phyloP scores from a whole-genome alignment of 92 coral and sea anemone genomes.

The Epizoanthus scotinus region DNA sequence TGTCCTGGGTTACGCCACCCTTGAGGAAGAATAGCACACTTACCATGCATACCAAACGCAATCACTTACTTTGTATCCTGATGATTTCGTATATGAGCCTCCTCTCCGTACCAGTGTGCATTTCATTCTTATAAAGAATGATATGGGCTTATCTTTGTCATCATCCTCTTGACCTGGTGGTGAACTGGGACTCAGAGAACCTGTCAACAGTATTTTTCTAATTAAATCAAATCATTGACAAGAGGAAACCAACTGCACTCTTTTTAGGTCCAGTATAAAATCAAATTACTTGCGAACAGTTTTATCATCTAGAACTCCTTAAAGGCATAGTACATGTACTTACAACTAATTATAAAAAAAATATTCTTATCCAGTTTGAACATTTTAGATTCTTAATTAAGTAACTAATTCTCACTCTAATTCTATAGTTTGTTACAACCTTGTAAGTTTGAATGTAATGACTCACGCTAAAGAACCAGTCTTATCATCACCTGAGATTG shows the following conservation, averaged over 20 bases:
- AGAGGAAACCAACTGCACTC: not conserved
- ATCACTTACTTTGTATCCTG: conserved; percentile 76
- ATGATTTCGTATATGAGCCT: conserved; percentile 84
- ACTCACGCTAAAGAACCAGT: too few relatives aligned
- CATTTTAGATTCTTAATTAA: too few relatives aligned
- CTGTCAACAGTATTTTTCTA: not conserved
- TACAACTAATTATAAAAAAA: too few relatives aligned
- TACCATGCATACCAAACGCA: not conserved
- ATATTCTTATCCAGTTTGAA: too few relatives aligned
- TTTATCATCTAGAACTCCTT: too few relatives aligned
- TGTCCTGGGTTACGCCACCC: not conserved
- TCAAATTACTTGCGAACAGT: too few relatives aligned
- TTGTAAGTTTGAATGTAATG: too few relatives aligned
- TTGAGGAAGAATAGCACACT: not conserved
- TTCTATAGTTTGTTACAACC: too few relatives aligned
- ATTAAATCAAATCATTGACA: not conserved
- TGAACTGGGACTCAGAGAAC: conserved; percentile 43
- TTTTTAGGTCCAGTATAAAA: not conserved
- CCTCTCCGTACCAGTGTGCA: conserved; percentile 88
- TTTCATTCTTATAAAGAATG: conserved; percentile 89
- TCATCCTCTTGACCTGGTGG: not conserved
- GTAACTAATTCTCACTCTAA: too few relatives aligned
- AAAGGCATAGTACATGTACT: too few relatives aligned
- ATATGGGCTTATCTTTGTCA: conserved; percentile 47
- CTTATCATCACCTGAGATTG: too few relatives aligned